A percentile compares a stretch with the other conserved stretches of the same genome.
These are phyloP conservation scores for Parazoanthus swiftii DNA, from an alignment of 92 coral and sea anemone species.

Conservation along the genomic window DNA sequence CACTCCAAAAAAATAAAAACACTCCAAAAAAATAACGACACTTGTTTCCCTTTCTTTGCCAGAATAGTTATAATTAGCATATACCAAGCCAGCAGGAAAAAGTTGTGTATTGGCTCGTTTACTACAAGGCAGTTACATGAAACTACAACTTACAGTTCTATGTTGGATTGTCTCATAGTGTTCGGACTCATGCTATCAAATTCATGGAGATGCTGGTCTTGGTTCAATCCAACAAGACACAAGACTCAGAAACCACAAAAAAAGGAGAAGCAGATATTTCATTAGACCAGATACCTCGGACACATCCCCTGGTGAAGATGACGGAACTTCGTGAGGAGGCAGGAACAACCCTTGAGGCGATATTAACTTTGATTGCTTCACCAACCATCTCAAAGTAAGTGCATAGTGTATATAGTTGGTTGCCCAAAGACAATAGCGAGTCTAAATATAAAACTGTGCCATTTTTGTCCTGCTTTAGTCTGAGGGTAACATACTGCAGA, in stretches of 20 bases:
- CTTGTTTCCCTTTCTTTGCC: no score
- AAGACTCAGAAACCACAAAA: constrained; percentile 79
- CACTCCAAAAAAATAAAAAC: no score
- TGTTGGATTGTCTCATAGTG: constrained; percentile 47
- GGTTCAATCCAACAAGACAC: constrained; percentile 91
- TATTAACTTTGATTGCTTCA: constrained; percentile 92
- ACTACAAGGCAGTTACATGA: no score
- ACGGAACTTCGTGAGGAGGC: constrained; percentile 95
- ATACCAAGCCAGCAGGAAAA: no score
- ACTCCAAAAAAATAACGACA: no score
- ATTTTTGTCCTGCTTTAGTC: no score
- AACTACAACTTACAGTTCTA: not conserved
- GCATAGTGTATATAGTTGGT: not conserved
- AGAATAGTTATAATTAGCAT: no score
- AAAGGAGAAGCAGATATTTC: constrained; percentile 85
- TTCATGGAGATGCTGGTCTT: constrained; percentile 99
- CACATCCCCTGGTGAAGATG: constrained; percentile 93
- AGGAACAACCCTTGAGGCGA: constrained; percentile 90
- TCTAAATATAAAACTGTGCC: no score
- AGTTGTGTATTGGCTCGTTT: no score
- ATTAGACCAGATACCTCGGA: constrained; percentile 78
- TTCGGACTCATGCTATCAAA: constrained; percentile 96
- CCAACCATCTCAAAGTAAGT: constrained; percentile 93
- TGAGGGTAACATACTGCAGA: no score
- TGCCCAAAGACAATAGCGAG: not conserved